Evolutionary conservation across 1,140 invertebrate genomes (phyloP), one percentile per base, ranked within the genome.

Genomic region (Drosophila quadrilineata): DNA sequence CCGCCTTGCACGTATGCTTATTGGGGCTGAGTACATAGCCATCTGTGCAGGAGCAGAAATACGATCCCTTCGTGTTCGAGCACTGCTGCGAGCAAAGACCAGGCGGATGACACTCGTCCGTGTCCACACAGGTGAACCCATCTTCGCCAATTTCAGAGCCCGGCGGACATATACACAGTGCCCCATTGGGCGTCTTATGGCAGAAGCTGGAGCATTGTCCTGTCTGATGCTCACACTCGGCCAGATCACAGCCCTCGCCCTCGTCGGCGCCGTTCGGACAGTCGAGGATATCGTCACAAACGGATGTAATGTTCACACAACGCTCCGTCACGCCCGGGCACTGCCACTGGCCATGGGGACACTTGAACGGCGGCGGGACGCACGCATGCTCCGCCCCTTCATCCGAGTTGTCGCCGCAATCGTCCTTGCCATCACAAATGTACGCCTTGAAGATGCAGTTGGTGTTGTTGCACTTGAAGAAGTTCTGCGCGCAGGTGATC

Each of bases 361-460:
- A 98, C 58, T 92, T 93, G 90, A 93, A 95, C 2, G 93, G 92
- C 3, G 95, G 95, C 16, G 94, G 92, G 1, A 92, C 92, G 75
- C 95, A 96, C 6, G 95, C 95, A 75, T 95, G 95, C 19, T 92
- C 75, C 1, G 91, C 74, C 33, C 96, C 94, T 90, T 99, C 98
- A 90, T 99, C 98, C 0, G 95, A 96, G 41, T 94, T 93, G 90
- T 99, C 98, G 0, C 96, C 96, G 89, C 98, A 99, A 89, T 99
- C 98, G 88, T 99, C 95, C 71, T 95, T 94, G 0, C 97, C 97
- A 89, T 99, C 98, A 90, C 98, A 99, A 19, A 99, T 95, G 90
- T 98, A 97, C 0, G 96, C 94, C 84, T 96, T 96, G 90, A 97
- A 97, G 0, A 99, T 94, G 88, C 98, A 99, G 14, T 95, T 94